Base-by-base conservation (phyloP, 1,140 invertebrate species). In the Euglossa dilemma region DNA sequence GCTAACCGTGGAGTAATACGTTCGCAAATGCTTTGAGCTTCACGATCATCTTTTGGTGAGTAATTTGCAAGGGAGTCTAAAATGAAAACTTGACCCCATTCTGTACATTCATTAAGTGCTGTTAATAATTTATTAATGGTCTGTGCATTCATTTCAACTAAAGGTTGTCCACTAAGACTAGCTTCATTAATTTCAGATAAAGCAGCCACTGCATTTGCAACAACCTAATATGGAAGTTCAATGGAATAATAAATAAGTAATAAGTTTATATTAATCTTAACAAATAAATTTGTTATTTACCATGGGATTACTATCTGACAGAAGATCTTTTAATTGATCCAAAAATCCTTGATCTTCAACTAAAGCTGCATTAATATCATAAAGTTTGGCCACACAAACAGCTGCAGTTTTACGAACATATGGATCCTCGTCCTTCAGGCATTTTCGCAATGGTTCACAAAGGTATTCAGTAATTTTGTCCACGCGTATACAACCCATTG, bases 251-350 rank as follows among this genome's bases (percentile, higher is more conserved):
- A 71, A 72, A 59, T 28, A 23, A 45, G 18, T n/a, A 50, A 47
- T 23, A 9, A 61, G 59, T 9, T 76, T 23, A 28, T 45, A 54
- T 66, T 23, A 67, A 67, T 43, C n/a, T 23, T 54, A 81, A 81
- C n/a, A 78, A 18, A n/a, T 28, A 72, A 20, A 77, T 18, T 36
- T 78, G 9, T 54, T 56, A 77, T 63, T 70, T 94, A 97, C 99
- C 99, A 99, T 99, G n/a, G 99, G 99, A 95, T 99, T 99, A 0
- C 99, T 99, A 94, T 99, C 99, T 43, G 98, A 99, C 14, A 99
- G 94, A 56, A 99, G 95, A 94, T 99, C 99, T 93, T 99, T 99
- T 20, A 99, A 94, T 89, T 99, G 98, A 94, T 99, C 99, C 59
- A 99, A 95, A 94, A 99, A 99, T 20, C 99, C 99, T 95, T 99